Conservation (phyloP, 1,140 invertebrate genomes). For the honey bee (Apis mellifera) region DNA sequence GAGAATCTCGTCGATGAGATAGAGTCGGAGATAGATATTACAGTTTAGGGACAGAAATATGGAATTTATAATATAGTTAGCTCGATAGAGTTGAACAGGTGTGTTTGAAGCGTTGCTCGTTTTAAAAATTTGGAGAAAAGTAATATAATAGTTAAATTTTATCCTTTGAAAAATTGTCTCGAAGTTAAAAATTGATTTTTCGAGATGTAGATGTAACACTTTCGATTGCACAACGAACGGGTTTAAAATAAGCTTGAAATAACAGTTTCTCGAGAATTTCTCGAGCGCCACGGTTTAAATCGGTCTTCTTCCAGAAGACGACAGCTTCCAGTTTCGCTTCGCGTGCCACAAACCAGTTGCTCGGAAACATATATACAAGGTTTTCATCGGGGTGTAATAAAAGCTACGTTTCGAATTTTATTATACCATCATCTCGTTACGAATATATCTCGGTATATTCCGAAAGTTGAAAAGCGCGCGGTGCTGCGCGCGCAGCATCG, state of each 20-base stretch:
- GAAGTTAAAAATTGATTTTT: too few species aligned
- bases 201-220: background rate
- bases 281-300: background rate
- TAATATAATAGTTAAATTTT: too few species aligned
- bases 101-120: too few species aligned
- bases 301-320: too few species aligned
- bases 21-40: background rate
- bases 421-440: too few species aligned
- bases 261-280: background rate
- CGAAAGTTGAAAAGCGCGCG: background rate
- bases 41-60: too few species aligned
- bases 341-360: slow-evolving; percentile 50
- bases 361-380: slow-evolving; percentile 39
- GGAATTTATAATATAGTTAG: too few species aligned
- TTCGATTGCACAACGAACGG: slow-evolving; percentile 46
- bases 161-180: too few species aligned
- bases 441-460: background rate
- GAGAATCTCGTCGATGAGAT: background rate
- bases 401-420: background rate
- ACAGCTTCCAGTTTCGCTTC: background rate
- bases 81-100: too few species aligned
- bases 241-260: slow-evolving; percentile 30
- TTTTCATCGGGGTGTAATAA: slow-evolving; percentile 1
- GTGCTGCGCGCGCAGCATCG: background rate
- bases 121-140: too few species aligned